A percentile compares a stretch with the other conserved stretches of the same genome.
phyloP scores from a whole-genome alignment of 2,797 vertebrate genomes.

The Sebastiscus tertius region DNA sequence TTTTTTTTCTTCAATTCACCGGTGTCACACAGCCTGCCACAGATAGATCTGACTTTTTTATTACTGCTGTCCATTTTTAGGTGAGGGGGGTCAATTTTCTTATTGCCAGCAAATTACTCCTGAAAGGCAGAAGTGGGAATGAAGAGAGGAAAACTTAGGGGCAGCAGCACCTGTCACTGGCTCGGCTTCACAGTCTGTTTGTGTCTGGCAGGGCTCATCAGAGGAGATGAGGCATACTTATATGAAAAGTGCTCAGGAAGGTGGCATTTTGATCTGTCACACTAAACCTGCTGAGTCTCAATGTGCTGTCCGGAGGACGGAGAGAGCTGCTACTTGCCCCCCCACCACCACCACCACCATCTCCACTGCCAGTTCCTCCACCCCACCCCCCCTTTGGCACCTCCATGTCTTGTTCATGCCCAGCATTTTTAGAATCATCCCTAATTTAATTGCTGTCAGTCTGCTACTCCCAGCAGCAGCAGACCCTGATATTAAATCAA shows the following conservation, averaged over 20 bases:
- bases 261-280: conserved; percentile 75
- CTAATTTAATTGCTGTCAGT: conserved; percentile 77
- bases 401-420: conserved; percentile 47
- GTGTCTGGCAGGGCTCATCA: conserved; percentile 70
- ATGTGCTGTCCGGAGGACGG: conserved; percentile 38
- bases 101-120: conserved; percentile 73
- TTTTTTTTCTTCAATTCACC: conserved; percentile 43
- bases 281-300: conserved; percentile 44
- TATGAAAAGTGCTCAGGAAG: conserved; percentile 68
- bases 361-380: conserved; percentile 15
- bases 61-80: conserved; percentile 44
- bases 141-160: conserved; percentile 31
- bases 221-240: conserved; percentile 77
- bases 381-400: conserved; percentile 41
- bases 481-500: conserved; percentile 73
- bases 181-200: conserved; percentile 38
- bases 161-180: conserved; percentile 53
- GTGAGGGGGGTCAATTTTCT: conserved; percentile 72
- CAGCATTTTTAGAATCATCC: conserved; percentile 70
- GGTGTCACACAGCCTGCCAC: conserved; percentile 34
- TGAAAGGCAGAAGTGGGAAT: conserved; percentile 54
- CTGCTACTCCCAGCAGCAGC: conserved; percentile 64
- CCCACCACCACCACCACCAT: neutral
- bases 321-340: conserved; percentile 9
- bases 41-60: conserved; percentile 49